Percentiles rank a stretch among this genome's conserved stretches.
phyloP scores from a whole-genome alignment of 1,140 invertebrate genomes.

The silkworm (Bombyx mori) region DNA sequence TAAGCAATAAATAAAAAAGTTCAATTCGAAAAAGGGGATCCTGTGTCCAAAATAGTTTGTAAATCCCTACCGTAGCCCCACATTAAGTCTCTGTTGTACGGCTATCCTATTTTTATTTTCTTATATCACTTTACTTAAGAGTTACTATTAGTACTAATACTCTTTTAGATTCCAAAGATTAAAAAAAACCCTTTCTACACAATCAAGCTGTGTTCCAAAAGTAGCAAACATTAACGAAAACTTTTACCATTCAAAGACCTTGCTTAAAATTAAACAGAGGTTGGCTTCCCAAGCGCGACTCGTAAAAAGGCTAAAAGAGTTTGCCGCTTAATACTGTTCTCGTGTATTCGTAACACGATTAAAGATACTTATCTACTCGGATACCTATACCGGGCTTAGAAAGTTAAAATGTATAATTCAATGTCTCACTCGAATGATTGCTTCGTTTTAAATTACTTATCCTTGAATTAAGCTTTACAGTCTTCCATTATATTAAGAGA shows the following conservation, averaged over 20 bases:
- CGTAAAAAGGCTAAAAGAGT: conserved; percentile 18
- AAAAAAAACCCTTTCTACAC: too few relatives aligned
- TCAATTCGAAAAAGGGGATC: too few relatives aligned
- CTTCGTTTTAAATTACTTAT: background rate
- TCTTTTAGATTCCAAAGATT: too few relatives aligned
- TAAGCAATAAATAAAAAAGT: too few relatives aligned
- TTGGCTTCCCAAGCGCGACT: conserved; percentile 9
- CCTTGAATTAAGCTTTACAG: background rate
- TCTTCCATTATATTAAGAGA: background rate
- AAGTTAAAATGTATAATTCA: conserved; percentile 36
- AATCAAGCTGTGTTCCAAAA: background rate
- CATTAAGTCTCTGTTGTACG: too few relatives aligned
- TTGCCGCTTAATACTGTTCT: conserved; percentile 34
- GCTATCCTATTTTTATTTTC: too few relatives aligned
- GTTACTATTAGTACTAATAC: too few relatives aligned
- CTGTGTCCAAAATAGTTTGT: too few relatives aligned
- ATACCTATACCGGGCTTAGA: conserved; percentile 32
- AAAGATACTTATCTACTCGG: conserved; percentile 44
- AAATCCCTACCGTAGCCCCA: too few relatives aligned
- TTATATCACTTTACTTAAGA: too few relatives aligned
- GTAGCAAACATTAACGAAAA: conserved; percentile 6
- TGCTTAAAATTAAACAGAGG: conserved; percentile 10
- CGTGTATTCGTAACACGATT: conserved; percentile 43
- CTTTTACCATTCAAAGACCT: conserved; percentile 3
- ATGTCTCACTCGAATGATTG: conserved; percentile 34